Evolutionary conservation across 2,888 invertebrate species (phyloP), one percentile per base, ranked within the genome.

Genomic region (Oeneis ivallda): DNA sequence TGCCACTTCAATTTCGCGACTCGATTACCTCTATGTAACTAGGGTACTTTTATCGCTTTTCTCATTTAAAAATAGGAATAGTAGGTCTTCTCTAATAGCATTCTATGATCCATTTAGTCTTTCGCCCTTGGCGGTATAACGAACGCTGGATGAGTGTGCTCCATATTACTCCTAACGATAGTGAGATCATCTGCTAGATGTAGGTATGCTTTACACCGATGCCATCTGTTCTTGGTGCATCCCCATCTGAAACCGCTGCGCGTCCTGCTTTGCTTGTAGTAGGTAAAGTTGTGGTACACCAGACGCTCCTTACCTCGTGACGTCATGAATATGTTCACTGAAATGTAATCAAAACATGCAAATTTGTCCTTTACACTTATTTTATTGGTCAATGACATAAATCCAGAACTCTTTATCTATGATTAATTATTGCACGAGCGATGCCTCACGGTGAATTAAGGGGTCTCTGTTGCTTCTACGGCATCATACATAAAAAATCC

Each of bases 291-390:
- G 70, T 86, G 72, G 72, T 84, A 86, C 39, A 92, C 79, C 65
- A 91, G 73, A 15, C 91, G 75, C 77, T 90, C 91, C 70, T 90
- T 92, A 6, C 92, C 92, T 10, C 90, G 81, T 6, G 85, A 63
- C 63, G 91, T 92, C 91, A 91, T 91, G 77, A 92, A 92, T 81
- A 92, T 91, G 76, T 91, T 91, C 72, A 92, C 91, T 92, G 90
- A 80, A 91, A 91, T 60, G 65, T 32, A 62, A 62, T 37, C 43
- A 19, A 34, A 37, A 39, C 57, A 49, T 63, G 15, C 32, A 56
- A 37, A 56, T 19, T 58, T 34, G 54, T 67, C 37, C 34, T n/a
- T n/a, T 13, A 6, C 7, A 49, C 9, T 47, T 15, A 15, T 17
- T 15, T 47, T 9, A 17, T 10, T 47, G 3, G 9, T 47, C 8